These are phyloP conservation scores for Esperia sulphurella DNA, from an alignment of 2,888 invertebrate genomes.

Conservation along the genomic window DNA sequence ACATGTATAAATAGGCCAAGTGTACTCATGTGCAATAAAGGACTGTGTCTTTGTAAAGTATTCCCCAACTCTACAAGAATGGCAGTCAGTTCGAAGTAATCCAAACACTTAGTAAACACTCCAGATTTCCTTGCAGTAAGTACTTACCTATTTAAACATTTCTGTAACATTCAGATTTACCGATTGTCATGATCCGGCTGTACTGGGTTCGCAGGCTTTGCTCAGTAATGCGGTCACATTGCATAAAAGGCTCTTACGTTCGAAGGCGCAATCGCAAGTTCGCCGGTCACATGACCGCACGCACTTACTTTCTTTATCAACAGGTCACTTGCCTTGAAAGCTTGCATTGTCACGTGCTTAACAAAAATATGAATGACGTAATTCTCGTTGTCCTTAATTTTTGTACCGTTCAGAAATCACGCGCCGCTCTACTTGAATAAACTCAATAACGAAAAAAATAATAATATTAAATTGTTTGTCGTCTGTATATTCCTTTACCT, in stretches of 20 bases:
- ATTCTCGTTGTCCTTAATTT: not conserved
- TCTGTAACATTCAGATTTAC: no score
- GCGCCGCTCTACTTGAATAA: not conserved
- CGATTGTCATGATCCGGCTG: no score
- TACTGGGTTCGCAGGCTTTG: not conserved
- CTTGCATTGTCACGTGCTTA: not conserved
- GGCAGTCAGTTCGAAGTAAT: no score
- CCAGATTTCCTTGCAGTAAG: no score
- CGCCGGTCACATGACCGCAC: slow-evolving; percentile 3
- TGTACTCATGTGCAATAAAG: no score
- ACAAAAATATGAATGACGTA: not conserved
- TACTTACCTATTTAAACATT: no score
- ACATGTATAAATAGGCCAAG: no score
- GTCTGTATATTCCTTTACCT: no score
- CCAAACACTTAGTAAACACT: no score
- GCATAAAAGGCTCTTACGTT: not conserved
- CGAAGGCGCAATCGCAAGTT: slow-evolving; percentile 1
- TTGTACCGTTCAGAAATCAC: not conserved
- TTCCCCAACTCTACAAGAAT: no score
- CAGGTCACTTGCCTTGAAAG: slow-evolving; percentile 1
- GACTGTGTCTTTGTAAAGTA: no score
- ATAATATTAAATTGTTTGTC: no score
- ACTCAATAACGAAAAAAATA: not conserved
- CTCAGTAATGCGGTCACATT: slow-evolving; percentile 1
- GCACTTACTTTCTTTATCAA: slow-evolving; percentile 3